These are phyloP conservation scores for Helarctos malayanus DNA, from an alignment of 2,797 vertebrate genomes.

Conservation along the genomic window DNA sequence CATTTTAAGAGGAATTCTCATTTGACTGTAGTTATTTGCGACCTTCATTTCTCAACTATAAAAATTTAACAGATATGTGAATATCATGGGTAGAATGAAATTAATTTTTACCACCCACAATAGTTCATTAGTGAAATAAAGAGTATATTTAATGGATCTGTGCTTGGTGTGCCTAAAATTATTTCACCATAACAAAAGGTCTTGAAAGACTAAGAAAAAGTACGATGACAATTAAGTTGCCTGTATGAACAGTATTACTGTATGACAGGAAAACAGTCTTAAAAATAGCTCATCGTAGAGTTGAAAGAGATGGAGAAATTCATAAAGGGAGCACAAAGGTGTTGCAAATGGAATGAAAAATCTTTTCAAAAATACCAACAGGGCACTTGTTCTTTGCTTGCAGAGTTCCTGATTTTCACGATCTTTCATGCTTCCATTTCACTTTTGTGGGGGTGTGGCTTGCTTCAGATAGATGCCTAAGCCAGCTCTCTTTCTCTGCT, in stretches of 20 bases:
- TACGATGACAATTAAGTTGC: constrained; percentile 83
- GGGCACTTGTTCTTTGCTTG: constrained; percentile 20
- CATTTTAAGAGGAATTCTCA: constrained; percentile 73
- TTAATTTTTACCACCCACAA: constrained; percentile 86
- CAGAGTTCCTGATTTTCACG: constrained; percentile 57
- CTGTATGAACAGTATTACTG: constrained; percentile 80
- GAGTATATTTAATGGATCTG: constrained; percentile 84
- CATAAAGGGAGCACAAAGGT: constrained; percentile 72
- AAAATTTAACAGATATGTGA: constrained; percentile 80
- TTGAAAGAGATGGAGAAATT: constrained; percentile 57
- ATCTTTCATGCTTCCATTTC: constrained; percentile 59
- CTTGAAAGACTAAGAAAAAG: constrained; percentile 87
- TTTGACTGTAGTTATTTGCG: constrained; percentile 72
- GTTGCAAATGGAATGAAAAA: constrained; percentile 63
- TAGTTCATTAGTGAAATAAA: constrained; percentile 87
- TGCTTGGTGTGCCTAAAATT: constrained; percentile 83
- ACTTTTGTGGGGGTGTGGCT: constrained; percentile 27
- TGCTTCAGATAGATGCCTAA: constrained; percentile 14
- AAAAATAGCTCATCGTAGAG: constrained; percentile 65
- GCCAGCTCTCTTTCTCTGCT: constrained; percentile 25
- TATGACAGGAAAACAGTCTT: constrained; percentile 73
- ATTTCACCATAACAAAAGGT: constrained; percentile 85
- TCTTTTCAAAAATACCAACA: constrained; percentile 69
- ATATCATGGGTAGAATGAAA: constrained; percentile 83
- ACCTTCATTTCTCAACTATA: constrained; percentile 78